phyloP scores from a whole-genome alignment of 2,113 vertebrate genomes.

The Pygoscelis adeliae region DNA sequence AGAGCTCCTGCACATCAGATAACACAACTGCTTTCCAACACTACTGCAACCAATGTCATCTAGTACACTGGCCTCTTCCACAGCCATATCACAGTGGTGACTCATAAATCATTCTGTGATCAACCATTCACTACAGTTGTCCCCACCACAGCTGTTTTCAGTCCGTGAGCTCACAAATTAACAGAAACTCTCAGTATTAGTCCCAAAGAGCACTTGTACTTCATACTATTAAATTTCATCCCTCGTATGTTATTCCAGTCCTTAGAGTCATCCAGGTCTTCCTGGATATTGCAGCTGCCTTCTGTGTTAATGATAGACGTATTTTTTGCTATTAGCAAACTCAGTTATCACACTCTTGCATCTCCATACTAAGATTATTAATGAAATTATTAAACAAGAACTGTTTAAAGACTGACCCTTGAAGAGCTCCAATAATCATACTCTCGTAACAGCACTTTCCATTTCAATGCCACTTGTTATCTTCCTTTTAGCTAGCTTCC shows the following conservation, averaged over 20 bases:
- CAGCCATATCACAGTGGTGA: not conserved
- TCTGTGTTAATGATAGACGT: rapidly evolving
- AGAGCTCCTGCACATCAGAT: not conserved
- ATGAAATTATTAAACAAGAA: not conserved
- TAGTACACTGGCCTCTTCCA: not conserved
- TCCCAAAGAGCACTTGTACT: not conserved
- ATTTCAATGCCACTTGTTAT: not conserved
- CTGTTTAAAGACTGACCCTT: not conserved
- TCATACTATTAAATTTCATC: not conserved
- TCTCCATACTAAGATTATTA: not conserved
- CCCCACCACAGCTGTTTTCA: not conserved
- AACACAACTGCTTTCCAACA: not conserved
- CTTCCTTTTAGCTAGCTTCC: not conserved
- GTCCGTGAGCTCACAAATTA: not conserved
- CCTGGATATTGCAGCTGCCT: not conserved
- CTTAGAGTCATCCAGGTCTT: not conserved
- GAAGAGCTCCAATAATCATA: not conserved
- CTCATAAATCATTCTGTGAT: not conserved
- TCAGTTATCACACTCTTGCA: not conserved
- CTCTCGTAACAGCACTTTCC: not conserved
- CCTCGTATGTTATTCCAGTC: not conserved
- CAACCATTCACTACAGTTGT: not conserved
- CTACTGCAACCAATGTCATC: not conserved
- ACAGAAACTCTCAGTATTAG: not conserved
- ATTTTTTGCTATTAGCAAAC: not conserved